A percentile compares a stretch with the other conserved stretches of the same genome.
phyloP scores from a whole-genome alignment of 2,113 vertebrate species.

The Anser brachyrhynchus region DNA sequence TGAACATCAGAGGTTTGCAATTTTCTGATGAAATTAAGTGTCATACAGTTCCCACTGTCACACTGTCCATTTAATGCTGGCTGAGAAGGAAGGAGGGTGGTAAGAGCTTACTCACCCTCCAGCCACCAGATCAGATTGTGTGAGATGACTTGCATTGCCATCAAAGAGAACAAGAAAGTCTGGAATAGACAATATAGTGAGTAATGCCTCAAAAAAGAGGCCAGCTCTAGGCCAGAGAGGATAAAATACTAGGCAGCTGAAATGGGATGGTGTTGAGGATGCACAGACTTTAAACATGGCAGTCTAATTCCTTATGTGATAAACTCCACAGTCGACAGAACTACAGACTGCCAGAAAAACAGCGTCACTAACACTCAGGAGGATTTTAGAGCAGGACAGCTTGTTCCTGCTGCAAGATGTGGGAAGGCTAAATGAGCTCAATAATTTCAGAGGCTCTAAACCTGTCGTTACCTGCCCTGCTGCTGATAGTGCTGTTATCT shows the following conservation, averaged over 20 bases:
- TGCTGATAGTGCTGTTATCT: conserved; percentile 68
- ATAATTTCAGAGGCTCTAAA: conserved; percentile 66
- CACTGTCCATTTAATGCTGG: conserved; percentile 24
- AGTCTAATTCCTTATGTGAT: background rate
- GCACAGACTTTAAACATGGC: background rate
- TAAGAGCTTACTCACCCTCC: conserved; percentile 16
- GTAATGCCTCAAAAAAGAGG: background rate
- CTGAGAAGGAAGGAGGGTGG: background rate
- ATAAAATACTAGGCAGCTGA: background rate
- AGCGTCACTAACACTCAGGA: conserved; percentile 17
- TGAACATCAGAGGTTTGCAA: conserved; percentile 44
- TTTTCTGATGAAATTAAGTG: conserved; percentile 50
- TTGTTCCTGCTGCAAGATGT: conserved; percentile 64
- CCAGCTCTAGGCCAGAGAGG: background rate
- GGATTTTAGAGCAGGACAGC: conserved; percentile 30
- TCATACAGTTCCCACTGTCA: conserved; percentile 40
- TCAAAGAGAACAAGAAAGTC: background rate
- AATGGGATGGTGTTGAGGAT: background rate
- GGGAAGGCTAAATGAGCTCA: conserved; percentile 53
- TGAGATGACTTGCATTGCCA: background rate
- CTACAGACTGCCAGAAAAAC: background rate
- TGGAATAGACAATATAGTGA: background rate
- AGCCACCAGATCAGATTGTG: conserved; percentile 32
- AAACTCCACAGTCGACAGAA: conserved; percentile 29
- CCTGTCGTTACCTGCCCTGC: conserved; percentile 66